A percentile compares a stretch with the other conserved stretches of the same genome.
Evolutionary conservation across 1,140 invertebrate species (phyloP).

Genomic region (Macrostomum lignano): DNA sequence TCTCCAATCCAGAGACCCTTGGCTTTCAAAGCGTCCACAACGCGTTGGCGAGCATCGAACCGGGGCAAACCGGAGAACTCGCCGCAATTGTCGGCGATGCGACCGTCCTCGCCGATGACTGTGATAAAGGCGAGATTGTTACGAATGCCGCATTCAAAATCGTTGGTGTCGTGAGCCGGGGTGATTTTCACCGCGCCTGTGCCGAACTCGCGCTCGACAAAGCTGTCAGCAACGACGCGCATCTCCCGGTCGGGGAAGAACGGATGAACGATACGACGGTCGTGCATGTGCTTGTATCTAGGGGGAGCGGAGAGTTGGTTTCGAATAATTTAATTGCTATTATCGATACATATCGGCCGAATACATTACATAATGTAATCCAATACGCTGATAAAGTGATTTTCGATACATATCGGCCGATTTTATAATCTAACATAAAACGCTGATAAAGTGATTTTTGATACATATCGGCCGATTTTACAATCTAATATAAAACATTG

Average conservation of each 20-base stretch:
- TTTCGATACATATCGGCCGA: no score
- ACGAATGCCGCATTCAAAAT: constrained; percentile 76
- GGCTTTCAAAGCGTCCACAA: constrained; percentile 47
- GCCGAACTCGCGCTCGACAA: constrained; percentile 71
- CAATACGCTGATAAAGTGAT: no score
- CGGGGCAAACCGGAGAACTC: constrained; percentile 68
- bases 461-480: no score
- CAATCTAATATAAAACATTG: no score
- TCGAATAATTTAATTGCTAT: no score
- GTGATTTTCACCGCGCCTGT: constrained; percentile 96
- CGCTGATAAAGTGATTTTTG: no score
- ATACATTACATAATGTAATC: no score
- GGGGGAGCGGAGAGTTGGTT: no score
- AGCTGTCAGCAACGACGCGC: constrained; percentile 60
- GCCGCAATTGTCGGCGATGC: constrained; percentile 52
- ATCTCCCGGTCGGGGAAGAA: constrained; percentile 42
- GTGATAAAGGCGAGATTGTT: constrained; percentile 65
- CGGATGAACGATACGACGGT: constrained; percentile 54
- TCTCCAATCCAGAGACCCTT: constrained; percentile 50
- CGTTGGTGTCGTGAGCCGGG: constrained; percentile 82
- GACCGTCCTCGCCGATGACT: constrained; percentile 67
- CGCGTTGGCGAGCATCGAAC: constrained; percentile 56
- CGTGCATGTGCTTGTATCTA: constrained; percentile 39
- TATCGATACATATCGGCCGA: no score
- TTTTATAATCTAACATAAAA: no score